These are phyloP conservation scores for Setophaga kirtlandii DNA, from an alignment of 2,113 vertebrate species.

Conservation along the genomic window DNA sequence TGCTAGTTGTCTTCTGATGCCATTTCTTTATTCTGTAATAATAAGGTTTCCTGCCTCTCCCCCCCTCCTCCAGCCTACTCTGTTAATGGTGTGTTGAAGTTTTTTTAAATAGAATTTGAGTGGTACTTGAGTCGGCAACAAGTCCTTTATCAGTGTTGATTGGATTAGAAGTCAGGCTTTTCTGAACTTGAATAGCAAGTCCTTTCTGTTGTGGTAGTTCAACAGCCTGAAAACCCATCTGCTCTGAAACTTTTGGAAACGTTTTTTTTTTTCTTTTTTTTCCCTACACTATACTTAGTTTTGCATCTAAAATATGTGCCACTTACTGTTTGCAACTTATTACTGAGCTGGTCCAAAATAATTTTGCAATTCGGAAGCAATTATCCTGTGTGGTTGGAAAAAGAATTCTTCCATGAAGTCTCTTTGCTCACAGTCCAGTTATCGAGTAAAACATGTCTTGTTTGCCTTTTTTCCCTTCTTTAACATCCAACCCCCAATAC, in stretches of 20 bases:
- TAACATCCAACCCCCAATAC: neutral
- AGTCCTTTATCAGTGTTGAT: neutral
- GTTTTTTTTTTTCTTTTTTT: neutral
- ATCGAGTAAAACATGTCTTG: neutral
- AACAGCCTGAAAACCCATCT: neutral
- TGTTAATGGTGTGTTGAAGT: neutral
- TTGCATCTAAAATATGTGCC: neutral
- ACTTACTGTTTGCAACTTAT: neutral
- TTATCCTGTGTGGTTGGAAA: neutral
- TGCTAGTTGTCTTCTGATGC: neutral
- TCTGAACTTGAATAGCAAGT: neutral
- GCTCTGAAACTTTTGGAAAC: neutral
- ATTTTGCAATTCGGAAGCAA: neutral
- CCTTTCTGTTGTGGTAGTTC: neutral
- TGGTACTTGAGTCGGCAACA: neutral
- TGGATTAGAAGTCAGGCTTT: conserved; percentile 32
- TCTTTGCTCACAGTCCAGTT: neutral
- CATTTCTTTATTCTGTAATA: neutral
- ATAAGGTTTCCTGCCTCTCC: neutral
- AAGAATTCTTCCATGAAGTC: neutral
- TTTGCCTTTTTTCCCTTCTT: neutral
- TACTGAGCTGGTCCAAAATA: neutral
- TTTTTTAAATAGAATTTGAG: neutral
- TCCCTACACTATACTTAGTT: neutral
- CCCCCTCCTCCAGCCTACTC: neutral